Conservation (phyloP, 2,888 invertebrate species). For the Pandemis heparana region DNA sequence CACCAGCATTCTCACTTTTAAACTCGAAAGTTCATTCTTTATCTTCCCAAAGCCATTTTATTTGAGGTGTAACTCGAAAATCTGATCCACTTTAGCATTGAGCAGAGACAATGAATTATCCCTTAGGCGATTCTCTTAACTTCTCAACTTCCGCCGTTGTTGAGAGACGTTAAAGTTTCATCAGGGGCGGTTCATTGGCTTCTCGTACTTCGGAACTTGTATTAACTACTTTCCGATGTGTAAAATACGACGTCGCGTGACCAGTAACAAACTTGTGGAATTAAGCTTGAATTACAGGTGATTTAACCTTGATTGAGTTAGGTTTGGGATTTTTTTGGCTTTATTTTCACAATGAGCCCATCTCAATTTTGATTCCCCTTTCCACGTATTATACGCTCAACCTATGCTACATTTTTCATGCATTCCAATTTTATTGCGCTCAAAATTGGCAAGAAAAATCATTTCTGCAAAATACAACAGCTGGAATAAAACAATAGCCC, state of each 20-base stretch:
- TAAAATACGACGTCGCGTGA: slow-evolving; percentile 15
- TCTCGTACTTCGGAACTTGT: slow-evolving; percentile 41
- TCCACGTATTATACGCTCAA: too few relatives aligned
- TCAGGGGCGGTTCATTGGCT: slow-evolving; percentile 49
- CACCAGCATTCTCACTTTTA: not conserved
- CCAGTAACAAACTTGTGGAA: slow-evolving; percentile 3
- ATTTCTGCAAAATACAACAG: not conserved
- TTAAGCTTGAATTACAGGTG: not conserved
- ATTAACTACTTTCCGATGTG: slow-evolving; percentile 28
- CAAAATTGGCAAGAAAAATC: not conserved
- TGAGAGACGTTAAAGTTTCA: slow-evolving; percentile 48
- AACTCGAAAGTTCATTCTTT: not conserved
- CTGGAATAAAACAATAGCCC: not conserved
- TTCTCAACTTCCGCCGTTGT: slow-evolving; percentile 46
- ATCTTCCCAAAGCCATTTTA: slow-evolving; percentile 19
- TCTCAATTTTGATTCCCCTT: too few relatives aligned
- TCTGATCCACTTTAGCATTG: slow-evolving; percentile 42
- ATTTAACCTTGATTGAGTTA: not conserved
- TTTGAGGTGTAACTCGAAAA: slow-evolving; percentile 41
- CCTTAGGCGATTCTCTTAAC: slow-evolving; percentile 46
- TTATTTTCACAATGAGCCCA: too few relatives aligned
- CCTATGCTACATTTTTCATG: too few relatives aligned
- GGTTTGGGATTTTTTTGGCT: too few relatives aligned
- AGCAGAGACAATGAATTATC: slow-evolving; percentile 47
- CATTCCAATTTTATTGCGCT: not conserved